Base-by-base conservation (phyloP, 2,113 vertebrate species). In the Pachyramphus minor region DNA sequence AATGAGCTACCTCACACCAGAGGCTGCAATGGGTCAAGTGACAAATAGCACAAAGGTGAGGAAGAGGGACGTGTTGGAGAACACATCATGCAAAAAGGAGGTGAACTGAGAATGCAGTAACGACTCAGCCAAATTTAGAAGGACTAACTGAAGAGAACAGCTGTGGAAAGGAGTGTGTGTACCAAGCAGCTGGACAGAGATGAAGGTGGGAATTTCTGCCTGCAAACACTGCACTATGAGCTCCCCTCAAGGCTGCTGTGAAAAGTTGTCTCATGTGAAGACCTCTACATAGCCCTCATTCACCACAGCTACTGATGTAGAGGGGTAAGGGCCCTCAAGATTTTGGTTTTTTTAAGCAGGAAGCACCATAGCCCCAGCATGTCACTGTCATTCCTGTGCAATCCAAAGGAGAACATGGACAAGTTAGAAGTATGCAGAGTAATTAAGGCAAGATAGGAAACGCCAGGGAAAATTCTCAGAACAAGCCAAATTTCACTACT, bases 401-500 rank as follows among this genome's bases (percentile, higher is more conserved):
- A 5, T 47, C 33, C 2, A 0, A 25, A 75, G 19, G 42, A 23
- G 6, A 84, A 30, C 3, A 11, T 4, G 7, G 35, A 9, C 22
- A 81, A 17, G 30, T 47, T 81, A 49, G 8, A 66, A 79, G 2
- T 88, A 58, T 85, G n/a, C 6, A 84, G 69, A 94, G 22, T 52
- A 60, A 56, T 79, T 79, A 79, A 79, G 5, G n/a, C 24, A 72
- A 87, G 52, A 84, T 41, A 66, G 30, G 84, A 89, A 82, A 10
- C 17, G 64, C 23, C 5, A 59, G 47, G 53, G 82, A 80, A 74
- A 81, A 86, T 18, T 55, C 5, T 9, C 35, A 84, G 47, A 92
- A 59, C 17, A 33, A 74, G 45, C 11, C 27, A 59, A 69, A 88
- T 86, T 95, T 90, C 64, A n/a, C 14, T 81, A 77, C 45, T 94